Percentiles rank a stretch among this genome's conserved stretches.
Evolutionary conservation across 2,113 vertebrate species (phyloP).

Genomic region (Crotalus tigris): DNA sequence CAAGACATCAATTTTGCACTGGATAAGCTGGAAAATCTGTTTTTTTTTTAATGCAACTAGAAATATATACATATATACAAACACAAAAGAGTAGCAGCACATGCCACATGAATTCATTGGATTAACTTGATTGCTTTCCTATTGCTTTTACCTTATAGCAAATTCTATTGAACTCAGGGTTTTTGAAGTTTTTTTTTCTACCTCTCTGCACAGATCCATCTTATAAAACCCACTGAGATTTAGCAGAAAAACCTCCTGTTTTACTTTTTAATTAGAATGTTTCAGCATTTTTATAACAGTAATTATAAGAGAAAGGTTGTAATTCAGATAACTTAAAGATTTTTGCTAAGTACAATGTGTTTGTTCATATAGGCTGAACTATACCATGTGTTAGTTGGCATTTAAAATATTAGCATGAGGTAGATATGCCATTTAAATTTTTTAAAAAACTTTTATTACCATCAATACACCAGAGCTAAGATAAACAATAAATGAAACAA

Average conservation of each 20-base stretch:
- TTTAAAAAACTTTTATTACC: background rate
- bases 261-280: background rate
- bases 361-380: background rate
- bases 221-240: background rate
- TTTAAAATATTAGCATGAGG: background rate
- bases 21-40: background rate
- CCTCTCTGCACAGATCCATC: background rate
- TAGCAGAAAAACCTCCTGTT: background rate
- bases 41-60: background rate
- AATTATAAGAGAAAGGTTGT: background rate
- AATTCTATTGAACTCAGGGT: background rate
- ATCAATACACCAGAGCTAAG: background rate
- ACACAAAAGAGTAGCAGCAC: background rate
- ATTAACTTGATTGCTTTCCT: background rate
- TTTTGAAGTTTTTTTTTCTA: background rate
- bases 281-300: background rate
- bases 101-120: background rate
- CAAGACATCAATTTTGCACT: background rate
- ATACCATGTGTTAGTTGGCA: background rate
- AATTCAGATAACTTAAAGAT: background rate
- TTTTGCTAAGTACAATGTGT: background rate
- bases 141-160: background rate
- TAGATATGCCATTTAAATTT: background rate
- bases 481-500: background rate
- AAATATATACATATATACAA: background rate